Base-by-base conservation (phyloP, 2,888 invertebrate genomes). In the Nasonovia ribisnigri region DNA sequence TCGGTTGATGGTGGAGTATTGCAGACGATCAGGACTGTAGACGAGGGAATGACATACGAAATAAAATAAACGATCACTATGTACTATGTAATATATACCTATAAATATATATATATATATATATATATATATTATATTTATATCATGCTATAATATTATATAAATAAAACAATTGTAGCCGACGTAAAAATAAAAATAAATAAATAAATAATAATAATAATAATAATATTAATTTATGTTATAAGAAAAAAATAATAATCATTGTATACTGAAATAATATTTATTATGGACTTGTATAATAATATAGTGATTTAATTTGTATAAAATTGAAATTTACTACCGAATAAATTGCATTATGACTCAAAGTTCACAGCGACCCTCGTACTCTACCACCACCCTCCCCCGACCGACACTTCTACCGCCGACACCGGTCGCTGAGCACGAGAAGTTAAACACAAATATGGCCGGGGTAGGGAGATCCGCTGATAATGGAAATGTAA, bases 281-380 rank as follows among this genome's bases (percentile, higher is more conserved):
- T 92, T 84, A 93, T 84, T 57, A 84, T 46, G 36, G 43, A 89
- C 26, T 89, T 93, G 84, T 93, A 84, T 84, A 8, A 84, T 91
- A 91, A 84, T 89, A 92, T 92, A 77, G 92, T 84, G 91, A 91
- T 91, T 91, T 92, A 89, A 89, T 92, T 89, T 92, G n/a, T 92
- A 54, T 84, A 89, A 92, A 92, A 92, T 88, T 86, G 24, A 57
- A 92, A 87, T 88, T 92, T 87, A 48, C 26, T 92, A 60, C 46
- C 86, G 60, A 88, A 60, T 48, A 67, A 60, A 87, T 84, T 26
- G 77, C 36, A 77, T 77, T 77, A 77, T 77, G 36, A 77, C 77
- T 77, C 20, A 3, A 36, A 77, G 77, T 36, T 77, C 77, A 20
- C 77, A 36, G 36, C 36, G 42, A 0, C 20, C 77, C 77, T 77